Percentiles rank a stretch among this genome's conserved stretches.
These are phyloP conservation scores for Acropternis orthonyx DNA, from an alignment of 2,797 vertebrate species.

Conservation along the genomic window DNA sequence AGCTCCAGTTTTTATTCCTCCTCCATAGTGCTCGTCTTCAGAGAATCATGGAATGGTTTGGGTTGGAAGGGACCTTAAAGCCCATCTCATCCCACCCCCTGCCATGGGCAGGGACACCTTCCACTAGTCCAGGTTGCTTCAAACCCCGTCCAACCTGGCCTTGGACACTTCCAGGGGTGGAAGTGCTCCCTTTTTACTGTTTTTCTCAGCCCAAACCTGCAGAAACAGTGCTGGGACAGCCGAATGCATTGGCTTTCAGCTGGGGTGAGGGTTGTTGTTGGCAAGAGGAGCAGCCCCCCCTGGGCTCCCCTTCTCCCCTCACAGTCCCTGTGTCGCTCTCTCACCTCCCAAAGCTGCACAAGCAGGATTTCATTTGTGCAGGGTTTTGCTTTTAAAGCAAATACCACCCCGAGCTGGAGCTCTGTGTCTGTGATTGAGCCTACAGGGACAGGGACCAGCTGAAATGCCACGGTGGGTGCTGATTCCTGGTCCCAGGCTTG, in stretches of 20 bases:
- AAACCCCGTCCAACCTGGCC: not conserved
- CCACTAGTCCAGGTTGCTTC: not conserved
- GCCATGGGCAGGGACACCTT: not conserved
- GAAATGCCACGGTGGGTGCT: not conserved
- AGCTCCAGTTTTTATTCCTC: not conserved
- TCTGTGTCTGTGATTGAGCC: fast-evolving
- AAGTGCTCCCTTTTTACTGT: not conserved
- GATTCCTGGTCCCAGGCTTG: fast-evolving
- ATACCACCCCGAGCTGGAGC: not conserved
- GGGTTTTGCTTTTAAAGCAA: not conserved
- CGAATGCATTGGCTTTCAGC: fast-evolving
- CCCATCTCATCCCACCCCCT: not conserved
- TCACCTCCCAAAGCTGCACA: fast-evolving
- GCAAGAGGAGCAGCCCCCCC: not conserved
- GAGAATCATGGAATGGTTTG: not conserved
- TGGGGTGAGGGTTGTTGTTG: not conserved
- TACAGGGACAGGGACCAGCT: fast-evolving
- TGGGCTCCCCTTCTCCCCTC: not conserved
- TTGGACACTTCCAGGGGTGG: not conserved
- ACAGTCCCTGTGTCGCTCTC: not conserved
- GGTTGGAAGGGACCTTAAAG: not conserved
- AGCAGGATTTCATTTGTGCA: not conserved
- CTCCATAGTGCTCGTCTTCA: not conserved
- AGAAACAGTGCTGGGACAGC: fast-evolving
- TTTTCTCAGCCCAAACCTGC: not conserved